Evolutionary conservation across 2,888 invertebrate genomes (phyloP).

Genomic region (Troilus luridus): DNA sequence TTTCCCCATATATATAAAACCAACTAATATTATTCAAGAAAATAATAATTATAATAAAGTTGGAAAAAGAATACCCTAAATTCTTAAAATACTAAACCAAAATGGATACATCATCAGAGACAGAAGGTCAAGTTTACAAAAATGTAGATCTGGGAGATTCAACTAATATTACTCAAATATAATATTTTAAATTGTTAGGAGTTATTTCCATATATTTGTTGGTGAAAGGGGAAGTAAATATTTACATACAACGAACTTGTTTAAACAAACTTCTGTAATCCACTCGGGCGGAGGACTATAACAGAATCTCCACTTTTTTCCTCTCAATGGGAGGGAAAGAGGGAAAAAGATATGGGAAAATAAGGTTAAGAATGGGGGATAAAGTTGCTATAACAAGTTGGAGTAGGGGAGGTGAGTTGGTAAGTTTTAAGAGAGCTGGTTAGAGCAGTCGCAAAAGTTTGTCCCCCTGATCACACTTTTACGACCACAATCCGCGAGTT

Average conservation of each 20-base stretch:
- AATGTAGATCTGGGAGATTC: too few relatives aligned
- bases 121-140: too few relatives aligned
- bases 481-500: conserved; percentile 56
- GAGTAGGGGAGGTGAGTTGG: conserved; percentile 1
- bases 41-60: too few relatives aligned
- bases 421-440: conserved; percentile 48
- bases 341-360: conserved; percentile 23
- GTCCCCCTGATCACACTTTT: conserved; percentile 53
- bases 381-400: conserved; percentile 44
- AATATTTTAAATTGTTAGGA: too few relatives aligned
- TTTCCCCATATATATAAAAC: too few relatives aligned
- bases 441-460: conserved; percentile 28
- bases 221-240: not conserved
- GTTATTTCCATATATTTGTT: too few relatives aligned
- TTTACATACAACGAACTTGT: not conserved
- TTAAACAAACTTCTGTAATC: not conserved
- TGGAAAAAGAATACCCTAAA: too few relatives aligned
- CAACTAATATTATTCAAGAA: too few relatives aligned
- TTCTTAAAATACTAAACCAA: too few relatives aligned
- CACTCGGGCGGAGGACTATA: not conserved
- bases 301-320: not conserved
- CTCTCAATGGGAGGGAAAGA: not conserved
- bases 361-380: conserved; percentile 51
- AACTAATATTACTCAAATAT: too few relatives aligned
- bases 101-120: too few relatives aligned